Percentiles rank a stretch among this genome's conserved stretches.
Evolutionary conservation across 2,113 vertebrate species (phyloP).

Genomic region (Leptocoma aspasia): DNA sequence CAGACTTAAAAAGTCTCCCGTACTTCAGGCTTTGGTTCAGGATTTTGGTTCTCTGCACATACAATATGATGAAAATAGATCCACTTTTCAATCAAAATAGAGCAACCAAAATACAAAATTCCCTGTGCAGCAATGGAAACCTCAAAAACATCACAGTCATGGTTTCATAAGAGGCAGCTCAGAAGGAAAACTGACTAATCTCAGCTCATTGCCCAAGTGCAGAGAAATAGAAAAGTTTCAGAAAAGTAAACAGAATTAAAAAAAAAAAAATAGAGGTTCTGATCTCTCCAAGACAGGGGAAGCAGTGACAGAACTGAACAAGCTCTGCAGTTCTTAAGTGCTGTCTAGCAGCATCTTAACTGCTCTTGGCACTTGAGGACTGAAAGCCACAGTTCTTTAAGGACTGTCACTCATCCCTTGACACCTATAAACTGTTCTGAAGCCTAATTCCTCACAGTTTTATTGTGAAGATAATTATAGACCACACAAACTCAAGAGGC

Average conservation of each 20-base stretch:
- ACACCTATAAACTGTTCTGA: background rate
- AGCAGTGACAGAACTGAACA: background rate
- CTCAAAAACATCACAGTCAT: background rate
- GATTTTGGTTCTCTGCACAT: background rate
- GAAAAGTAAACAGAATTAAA: background rate
- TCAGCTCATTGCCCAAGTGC: background rate
- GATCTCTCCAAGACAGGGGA: background rate
- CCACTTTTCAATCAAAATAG: background rate
- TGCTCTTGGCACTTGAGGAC: background rate
- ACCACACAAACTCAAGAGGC: background rate
- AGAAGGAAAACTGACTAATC: constrained; percentile 30
- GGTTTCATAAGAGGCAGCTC: background rate
- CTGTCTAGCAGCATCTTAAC: background rate
- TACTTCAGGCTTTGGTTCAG: background rate
- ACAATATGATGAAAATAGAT: background rate
- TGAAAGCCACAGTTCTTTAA: background rate
- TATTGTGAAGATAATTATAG: constrained; percentile 52
- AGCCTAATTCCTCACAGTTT: constrained; percentile 13
- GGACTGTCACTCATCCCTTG: background rate
- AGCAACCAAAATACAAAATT: background rate
- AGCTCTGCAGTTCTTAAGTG: background rate
- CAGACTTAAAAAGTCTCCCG: background rate
- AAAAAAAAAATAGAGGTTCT: background rate
- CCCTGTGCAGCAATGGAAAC: background rate
- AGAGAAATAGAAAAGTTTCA: background rate